Percentiles rank a stretch among this genome's conserved stretches.
These are phyloP conservation scores for Chascanopsetta lugubris DNA, from an alignment of 2,113 vertebrate genomes.

Conservation along the genomic window DNA sequence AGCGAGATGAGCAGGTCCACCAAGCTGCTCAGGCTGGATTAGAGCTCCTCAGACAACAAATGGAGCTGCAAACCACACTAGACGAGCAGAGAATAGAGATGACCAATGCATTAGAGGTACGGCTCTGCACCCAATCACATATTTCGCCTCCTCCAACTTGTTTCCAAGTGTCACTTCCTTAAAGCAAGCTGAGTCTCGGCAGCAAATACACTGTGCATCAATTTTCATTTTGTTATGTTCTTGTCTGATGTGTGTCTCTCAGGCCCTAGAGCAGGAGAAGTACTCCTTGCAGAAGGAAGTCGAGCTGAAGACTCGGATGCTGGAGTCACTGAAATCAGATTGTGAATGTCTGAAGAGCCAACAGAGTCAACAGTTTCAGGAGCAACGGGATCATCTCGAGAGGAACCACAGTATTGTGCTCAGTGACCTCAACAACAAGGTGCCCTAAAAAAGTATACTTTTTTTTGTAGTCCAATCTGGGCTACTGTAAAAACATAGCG, in stretches of 20 bases:
- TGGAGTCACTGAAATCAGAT: constrained; percentile 89
- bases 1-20: constrained; percentile 84
- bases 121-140: not conserved
- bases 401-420: constrained; percentile 82
- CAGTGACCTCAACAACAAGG: constrained; percentile 88
- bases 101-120: constrained; percentile 86
- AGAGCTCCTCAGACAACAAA: constrained; percentile 87
- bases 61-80: constrained; percentile 86
- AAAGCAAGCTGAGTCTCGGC: not conserved
- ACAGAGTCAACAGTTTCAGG: constrained; percentile 84
- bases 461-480: no score
- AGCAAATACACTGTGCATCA: not conserved
- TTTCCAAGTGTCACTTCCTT: not conserved
- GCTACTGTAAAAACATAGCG: no score
- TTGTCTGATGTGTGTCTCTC: constrained; percentile 10
- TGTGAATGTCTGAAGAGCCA: constrained; percentile 88
- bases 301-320: constrained; percentile 88
- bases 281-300: constrained; percentile 90
- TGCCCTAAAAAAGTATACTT: constrained; percentile 42
- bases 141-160: not conserved
- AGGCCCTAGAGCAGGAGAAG: constrained; percentile 88
- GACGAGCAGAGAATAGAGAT: constrained; percentile 89
- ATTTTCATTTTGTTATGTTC: not conserved
- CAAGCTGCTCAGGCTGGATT: constrained; percentile 92
- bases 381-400: constrained; percentile 82